Evolutionary conservation across 64 coral and sea anemone genomes (phyloP).

Genomic region (Montipora capricornis): DNA sequence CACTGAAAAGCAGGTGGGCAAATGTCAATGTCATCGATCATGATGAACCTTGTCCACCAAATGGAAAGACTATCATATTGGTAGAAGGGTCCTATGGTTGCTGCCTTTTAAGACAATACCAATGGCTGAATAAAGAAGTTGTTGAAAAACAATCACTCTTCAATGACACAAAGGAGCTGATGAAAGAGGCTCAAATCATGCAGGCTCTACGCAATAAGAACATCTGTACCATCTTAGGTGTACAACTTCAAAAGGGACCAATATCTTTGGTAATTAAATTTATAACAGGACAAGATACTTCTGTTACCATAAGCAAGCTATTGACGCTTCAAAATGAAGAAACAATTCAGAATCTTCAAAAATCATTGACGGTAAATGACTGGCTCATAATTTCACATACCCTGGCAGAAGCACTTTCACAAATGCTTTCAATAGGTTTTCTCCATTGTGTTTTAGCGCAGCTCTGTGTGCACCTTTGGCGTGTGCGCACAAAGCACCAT

Average conservation of each 20-base stretch:
- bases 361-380: constrained; percentile 8
- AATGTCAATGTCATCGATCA: too few species aligned
- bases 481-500: too few species aligned
- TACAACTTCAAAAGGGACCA: constrained; percentile 42
- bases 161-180: too few species aligned
- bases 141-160: too few species aligned
- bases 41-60: too few species aligned
- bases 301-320: constrained; percentile 7
- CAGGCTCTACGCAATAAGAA: constrained; percentile 19
- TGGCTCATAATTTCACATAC: constrained; percentile 31
- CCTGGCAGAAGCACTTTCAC: constrained; percentile 54
- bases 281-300: not conserved
- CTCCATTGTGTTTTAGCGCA: constrained; percentile 44
- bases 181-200: too few species aligned
- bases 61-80: too few species aligned
- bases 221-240: constrained; percentile 45
- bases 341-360: not conserved
- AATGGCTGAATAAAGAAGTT: too few species aligned
- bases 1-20: too few species aligned
- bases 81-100: too few species aligned
- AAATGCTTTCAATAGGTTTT: constrained; percentile 54
- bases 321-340: not conserved
- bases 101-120: too few species aligned
- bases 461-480: too few species aligned
- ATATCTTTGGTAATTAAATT: constrained; percentile 52